These are phyloP conservation scores for Drosophila jambulina DNA, from an alignment of 1,140 invertebrate species.

Conservation along the genomic window DNA sequence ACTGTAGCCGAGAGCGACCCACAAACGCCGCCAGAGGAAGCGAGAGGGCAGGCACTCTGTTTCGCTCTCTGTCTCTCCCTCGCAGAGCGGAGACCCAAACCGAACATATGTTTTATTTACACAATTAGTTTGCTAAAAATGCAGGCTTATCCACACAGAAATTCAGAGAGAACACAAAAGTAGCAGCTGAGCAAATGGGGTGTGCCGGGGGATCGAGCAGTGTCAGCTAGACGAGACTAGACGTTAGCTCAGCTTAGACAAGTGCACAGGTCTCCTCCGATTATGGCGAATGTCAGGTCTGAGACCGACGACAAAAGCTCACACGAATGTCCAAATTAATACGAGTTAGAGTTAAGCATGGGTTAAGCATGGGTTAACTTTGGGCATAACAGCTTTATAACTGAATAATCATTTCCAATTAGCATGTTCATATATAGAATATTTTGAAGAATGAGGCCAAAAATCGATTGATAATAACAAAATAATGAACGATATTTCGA, in stretches of 20 bases:
- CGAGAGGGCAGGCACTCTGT: not conserved
- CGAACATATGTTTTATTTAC: slow-evolving; percentile 76
- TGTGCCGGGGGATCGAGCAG: not conserved
- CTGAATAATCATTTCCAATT: not conserved
- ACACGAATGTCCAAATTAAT: slow-evolving; percentile 1
- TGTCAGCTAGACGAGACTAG: slow-evolving; percentile 36
- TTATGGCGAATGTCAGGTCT: slow-evolving; percentile 1
- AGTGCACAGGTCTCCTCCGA: slow-evolving; percentile 16
- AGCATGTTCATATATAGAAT: not conserved
- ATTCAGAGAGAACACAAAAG: slow-evolving; percentile 16
- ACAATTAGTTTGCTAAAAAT: slow-evolving; percentile 80
- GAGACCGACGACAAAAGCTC: slow-evolving; percentile 7
- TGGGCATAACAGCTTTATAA: not conserved
- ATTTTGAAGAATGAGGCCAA: not conserved
- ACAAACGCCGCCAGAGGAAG: slow-evolving; percentile 21
- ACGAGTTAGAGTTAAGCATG: not conserved
- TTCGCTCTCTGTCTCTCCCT: slow-evolving; percentile 1
- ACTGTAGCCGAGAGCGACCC: slow-evolving; percentile 53
- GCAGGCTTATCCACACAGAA: slow-evolving; percentile 56
- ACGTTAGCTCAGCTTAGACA: slow-evolving; percentile 33
- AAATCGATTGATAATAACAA: not conserved
- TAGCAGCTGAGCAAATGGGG: slow-evolving; percentile 70
- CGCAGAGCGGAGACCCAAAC: slow-evolving; percentile 18
- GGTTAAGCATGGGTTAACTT: slow-evolving; percentile 9
- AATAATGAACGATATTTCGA: not conserved